These are phyloP conservation scores for Meandrusa payeni DNA, from an alignment of 2,888 invertebrate genomes.

Conservation along the genomic window DNA sequence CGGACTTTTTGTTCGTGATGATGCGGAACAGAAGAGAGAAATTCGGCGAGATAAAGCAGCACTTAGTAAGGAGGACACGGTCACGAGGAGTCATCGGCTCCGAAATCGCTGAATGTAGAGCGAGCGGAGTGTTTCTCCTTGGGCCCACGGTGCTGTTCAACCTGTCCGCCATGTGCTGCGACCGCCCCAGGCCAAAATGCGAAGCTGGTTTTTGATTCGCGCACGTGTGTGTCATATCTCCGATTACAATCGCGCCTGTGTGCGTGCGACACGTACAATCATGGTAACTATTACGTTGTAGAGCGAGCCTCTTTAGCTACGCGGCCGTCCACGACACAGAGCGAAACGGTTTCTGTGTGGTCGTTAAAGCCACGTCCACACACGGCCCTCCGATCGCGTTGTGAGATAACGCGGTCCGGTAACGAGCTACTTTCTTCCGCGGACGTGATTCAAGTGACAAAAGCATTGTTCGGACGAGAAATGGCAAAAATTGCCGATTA, in stretches of 20 bases:
- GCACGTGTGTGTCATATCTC: constrained; percentile 27
- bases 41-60: constrained; percentile 74
- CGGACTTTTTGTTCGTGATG: constrained; percentile 74
- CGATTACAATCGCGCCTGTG: constrained; percentile 2
- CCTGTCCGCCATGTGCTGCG: constrained; percentile 53
- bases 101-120: constrained; percentile 70
- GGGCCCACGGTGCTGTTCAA: constrained; percentile 47
- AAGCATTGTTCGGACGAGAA: constrained; percentile 56
- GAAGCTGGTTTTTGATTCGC: constrained; percentile 38
- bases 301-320: constrained; percentile 1
- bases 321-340: constrained; percentile 10
- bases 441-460: constrained; percentile 45
- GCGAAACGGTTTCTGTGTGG: constrained; percentile 10
- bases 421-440: constrained; percentile 56
- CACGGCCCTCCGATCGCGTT: constrained; percentile 29
- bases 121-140: constrained; percentile 67
- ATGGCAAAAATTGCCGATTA: constrained; percentile 62
- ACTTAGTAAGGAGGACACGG: constrained; percentile 74
- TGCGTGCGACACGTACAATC: constrained; percentile 3
- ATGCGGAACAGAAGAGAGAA: constrained; percentile 77
- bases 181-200: constrained; percentile 49
- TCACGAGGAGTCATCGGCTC: constrained; percentile 76
- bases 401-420: constrained; percentile 34
- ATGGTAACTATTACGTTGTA: constrained; percentile 21
- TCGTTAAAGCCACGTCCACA: constrained; percentile 20